These are phyloP conservation scores for Hoplias malabaricus DNA, from an alignment of 2,113 vertebrate species.

Conservation along the genomic window DNA sequence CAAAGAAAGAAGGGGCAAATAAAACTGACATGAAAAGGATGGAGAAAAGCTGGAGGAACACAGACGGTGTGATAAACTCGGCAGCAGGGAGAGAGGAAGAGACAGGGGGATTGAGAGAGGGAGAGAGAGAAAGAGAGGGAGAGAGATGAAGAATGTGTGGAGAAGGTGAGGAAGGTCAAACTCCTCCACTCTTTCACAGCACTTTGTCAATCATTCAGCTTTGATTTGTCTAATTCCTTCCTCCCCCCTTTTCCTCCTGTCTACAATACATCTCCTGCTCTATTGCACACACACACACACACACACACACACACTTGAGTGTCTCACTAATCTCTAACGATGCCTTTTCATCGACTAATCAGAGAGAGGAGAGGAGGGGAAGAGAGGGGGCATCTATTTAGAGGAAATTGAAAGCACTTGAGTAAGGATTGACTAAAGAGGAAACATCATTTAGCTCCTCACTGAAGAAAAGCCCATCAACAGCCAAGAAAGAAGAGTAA, in stretches of 20 bases:
- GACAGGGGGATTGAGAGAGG: neutral
- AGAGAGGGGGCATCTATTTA: neutral
- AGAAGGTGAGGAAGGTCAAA: neutral
- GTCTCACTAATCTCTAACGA: conserved; percentile 16
- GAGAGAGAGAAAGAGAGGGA: neutral
- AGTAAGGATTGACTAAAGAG: no score
- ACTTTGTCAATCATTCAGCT: neutral
- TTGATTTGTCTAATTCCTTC: neutral
- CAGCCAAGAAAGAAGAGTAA: no score
- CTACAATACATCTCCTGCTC: conserved; percentile 28
- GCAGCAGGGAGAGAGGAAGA: no score
- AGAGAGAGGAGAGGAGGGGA: no score
- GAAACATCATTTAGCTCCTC: no score
- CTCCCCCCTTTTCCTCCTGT: neutral
- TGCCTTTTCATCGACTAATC: conserved; percentile 25
- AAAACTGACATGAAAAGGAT: no score
- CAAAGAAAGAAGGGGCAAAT: no score
- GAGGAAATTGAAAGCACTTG: no score
- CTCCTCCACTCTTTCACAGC: neutral
- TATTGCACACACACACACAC: neutral
- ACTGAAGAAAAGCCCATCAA: no score
- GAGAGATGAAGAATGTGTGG: neutral
- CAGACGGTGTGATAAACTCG: no score
- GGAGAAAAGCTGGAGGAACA: no score
- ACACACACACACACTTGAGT: conserved; percentile 10